These are phyloP conservation scores for Hippoglossus stenolepis DNA, from an alignment of 2,113 vertebrate species.

Conservation along the genomic window DNA sequence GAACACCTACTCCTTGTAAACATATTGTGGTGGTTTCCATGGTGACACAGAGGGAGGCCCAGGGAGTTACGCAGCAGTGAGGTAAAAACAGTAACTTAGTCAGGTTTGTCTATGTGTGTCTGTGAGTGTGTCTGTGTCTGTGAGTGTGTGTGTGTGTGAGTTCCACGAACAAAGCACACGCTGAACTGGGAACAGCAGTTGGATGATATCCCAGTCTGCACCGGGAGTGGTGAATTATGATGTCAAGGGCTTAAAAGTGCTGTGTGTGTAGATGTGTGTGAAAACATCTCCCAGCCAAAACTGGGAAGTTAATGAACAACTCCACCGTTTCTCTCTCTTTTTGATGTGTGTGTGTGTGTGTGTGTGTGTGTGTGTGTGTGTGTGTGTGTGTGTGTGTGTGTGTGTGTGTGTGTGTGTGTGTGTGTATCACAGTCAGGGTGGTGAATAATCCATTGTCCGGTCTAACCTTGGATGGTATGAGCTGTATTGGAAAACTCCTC, in stretches of 20 bases:
- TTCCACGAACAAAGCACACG: not conserved
- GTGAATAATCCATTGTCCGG: constrained; percentile 51
- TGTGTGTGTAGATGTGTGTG: constrained; percentile 30
- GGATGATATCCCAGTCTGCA: constrained; percentile 14
- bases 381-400: constrained; percentile 6
- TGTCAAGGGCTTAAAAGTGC: constrained; percentile 51
- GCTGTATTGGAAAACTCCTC: constrained; percentile 52
- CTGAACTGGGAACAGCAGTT: constrained; percentile 6
- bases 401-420: constrained; percentile 14
- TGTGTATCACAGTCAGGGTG: constrained; percentile 3
- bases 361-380: constrained; percentile 15
- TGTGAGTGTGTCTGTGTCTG: not conserved
- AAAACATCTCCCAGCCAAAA: constrained; percentile 19
- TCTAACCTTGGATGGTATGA: constrained; percentile 53
- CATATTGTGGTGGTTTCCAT: constrained; percentile 77
- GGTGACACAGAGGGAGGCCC: constrained; percentile 54
- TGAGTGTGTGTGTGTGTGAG: not conserved
- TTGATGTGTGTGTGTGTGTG: not conserved
- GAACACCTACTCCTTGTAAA: constrained; percentile 45
- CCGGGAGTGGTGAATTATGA: constrained; percentile 59
- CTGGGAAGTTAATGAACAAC: constrained; percentile 16
- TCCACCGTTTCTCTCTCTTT: constrained; percentile 6
- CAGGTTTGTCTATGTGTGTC: not conserved
- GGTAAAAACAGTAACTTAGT: constrained; percentile 23
- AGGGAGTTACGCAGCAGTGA: constrained; percentile 32